These are phyloP conservation scores for Apamea crenata DNA, from an alignment of 2,888 invertebrate genomes.

Conservation along the genomic window DNA sequence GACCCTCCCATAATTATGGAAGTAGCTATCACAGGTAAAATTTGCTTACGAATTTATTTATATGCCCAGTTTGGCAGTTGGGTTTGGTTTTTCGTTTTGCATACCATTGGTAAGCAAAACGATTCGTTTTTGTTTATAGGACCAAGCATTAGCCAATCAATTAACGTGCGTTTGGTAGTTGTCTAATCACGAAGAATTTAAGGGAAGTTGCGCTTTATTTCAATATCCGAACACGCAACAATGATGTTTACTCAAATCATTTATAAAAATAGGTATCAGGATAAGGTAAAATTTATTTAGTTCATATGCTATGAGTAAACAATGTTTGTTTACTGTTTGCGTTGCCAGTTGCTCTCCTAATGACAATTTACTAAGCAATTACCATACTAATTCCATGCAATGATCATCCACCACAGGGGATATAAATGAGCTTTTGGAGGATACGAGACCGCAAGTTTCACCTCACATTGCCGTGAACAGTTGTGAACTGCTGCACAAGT, in stretches of 20 bases:
- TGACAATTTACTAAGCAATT: not conserved
- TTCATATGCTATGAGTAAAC: not conserved
- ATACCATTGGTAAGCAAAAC: no score
- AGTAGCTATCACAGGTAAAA: no score
- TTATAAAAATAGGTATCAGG: not conserved
- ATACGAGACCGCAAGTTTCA: not conserved
- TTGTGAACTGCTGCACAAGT: no score
- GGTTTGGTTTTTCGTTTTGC: no score
- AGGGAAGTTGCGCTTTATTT: not conserved
- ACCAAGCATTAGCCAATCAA: no score
- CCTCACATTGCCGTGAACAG: not conserved
- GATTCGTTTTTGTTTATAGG: no score
- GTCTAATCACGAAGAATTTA: not conserved
- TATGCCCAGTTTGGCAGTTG: no score
- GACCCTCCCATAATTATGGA: no score
- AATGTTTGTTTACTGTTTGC: not conserved
- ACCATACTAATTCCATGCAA: not conserved
- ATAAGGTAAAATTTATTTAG: not conserved
- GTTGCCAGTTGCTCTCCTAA: not conserved
- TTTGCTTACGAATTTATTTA: no score
- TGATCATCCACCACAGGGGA: not conserved
- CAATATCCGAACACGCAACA: not conserved
- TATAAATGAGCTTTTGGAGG: not conserved
- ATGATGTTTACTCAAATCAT: not conserved
- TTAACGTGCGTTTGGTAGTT: not conserved